Conservation (phyloP, 2,113 vertebrate species). For the Morone saxatilis region DNA sequence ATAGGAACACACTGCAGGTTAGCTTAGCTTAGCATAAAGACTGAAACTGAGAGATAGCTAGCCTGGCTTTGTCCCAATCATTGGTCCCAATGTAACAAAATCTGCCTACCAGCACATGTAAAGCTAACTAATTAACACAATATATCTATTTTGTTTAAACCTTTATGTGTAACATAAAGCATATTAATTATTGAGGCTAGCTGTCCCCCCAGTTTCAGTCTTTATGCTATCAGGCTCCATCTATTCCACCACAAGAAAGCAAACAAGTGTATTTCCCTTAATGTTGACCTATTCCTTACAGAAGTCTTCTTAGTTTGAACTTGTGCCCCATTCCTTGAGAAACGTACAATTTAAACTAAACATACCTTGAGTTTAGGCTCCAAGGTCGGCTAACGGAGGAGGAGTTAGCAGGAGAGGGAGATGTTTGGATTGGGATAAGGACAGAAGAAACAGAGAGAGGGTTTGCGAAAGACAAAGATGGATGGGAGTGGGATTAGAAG, state of each 20-base stretch:
- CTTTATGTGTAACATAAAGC: no score
- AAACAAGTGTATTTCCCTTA: not conserved
- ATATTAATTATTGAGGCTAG: no score
- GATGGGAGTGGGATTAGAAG: not conserved
- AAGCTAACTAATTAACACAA: no score
- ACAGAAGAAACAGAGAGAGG: not conserved
- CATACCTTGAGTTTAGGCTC: constrained; percentile 78
- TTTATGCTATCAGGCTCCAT: not conserved
- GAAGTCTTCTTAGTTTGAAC: not conserved
- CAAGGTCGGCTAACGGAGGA: constrained; percentile 60
- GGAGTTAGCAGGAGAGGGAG: not conserved
- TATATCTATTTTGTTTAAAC: no score
- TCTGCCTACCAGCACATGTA: no score
- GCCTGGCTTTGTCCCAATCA: no score
- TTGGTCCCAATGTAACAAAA: no score
- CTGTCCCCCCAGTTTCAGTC: not conserved
- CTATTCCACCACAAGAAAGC: not conserved
- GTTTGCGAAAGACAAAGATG: not conserved
- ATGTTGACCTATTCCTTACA: not conserved
- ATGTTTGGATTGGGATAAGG: constrained; percentile 21
- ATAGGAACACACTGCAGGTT: not conserved
- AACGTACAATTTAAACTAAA: constrained; percentile 18
- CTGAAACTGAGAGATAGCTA: not conserved
- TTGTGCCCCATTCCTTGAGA: not conserved
- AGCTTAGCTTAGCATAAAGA: not conserved